phyloP scores from a whole-genome alignment of 2,888 invertebrate genomes.

The Agrochola lychnidis region DNA sequence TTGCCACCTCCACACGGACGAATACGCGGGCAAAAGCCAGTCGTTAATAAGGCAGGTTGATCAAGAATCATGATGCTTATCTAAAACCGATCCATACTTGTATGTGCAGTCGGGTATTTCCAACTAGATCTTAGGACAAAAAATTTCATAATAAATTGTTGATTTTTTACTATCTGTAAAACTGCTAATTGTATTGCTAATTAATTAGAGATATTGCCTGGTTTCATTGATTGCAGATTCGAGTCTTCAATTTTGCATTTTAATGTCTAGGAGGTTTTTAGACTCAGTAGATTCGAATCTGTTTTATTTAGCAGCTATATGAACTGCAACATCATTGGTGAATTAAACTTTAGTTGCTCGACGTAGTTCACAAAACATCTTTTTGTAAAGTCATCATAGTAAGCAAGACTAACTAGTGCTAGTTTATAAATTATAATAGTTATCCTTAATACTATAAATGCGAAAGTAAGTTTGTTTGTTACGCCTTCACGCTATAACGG shows the following conservation, averaged over 20 bases:
- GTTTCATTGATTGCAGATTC: slow-evolving; percentile 26
- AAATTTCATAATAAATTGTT: slow-evolving; percentile 16
- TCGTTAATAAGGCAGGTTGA: background rate
- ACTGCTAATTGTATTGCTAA: slow-evolving; percentile 28
- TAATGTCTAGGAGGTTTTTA: background rate
- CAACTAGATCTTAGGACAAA: slow-evolving; percentile 6
- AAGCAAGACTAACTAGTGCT: background rate
- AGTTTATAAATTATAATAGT: too few species aligned
- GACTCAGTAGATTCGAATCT: background rate
- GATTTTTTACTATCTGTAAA: slow-evolving; percentile 8
- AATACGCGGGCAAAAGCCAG: background rate
- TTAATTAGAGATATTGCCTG: slow-evolving; percentile 20
- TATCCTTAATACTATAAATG: too few species aligned
- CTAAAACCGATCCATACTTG: slow-evolving; percentile 18
- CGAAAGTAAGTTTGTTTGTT: too few species aligned
- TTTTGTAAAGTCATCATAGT: background rate
- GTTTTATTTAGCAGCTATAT: too few species aligned
- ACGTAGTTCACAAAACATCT: background rate
- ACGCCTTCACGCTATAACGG: too few species aligned
- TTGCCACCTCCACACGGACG: background rate
- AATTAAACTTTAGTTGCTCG: background rate
- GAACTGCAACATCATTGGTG: background rate
- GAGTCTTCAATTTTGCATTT: background rate
- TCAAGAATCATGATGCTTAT: slow-evolving; percentile 43
- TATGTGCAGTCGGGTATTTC: slow-evolving; percentile 6